Evolutionary conservation across 2,888 invertebrate genomes (phyloP).

Genomic region (Schizaphis graminum): DNA sequence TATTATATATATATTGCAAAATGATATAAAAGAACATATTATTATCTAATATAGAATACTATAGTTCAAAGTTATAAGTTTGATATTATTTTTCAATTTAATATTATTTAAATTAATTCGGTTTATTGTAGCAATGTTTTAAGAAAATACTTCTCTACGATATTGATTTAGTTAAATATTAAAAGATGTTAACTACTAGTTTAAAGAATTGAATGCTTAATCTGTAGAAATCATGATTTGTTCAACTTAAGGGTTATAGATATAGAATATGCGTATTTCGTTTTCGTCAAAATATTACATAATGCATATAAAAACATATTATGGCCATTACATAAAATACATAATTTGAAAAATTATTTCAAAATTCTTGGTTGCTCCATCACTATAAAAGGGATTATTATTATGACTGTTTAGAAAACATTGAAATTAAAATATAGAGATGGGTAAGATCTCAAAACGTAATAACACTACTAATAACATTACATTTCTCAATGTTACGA

Average conservation of each 20-base stretch:
- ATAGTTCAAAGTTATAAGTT: neutral
- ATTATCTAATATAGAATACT: neutral
- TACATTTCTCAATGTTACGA: neutral
- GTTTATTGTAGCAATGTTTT: neutral
- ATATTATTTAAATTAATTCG: neutral
- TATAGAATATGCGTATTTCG: neutral
- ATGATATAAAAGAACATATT: neutral
- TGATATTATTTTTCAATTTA: neutral
- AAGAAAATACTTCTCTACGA: neutral
- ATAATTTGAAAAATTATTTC: neutral
- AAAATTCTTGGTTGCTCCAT: neutral
- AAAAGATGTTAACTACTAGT: neutral
- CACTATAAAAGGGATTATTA: neutral
- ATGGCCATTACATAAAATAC: neutral
- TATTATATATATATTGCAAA: neutral
- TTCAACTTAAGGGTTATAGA: neutral
- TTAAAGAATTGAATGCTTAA: neutral
- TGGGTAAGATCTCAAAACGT: neutral
- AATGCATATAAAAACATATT: neutral
- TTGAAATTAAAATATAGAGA: neutral
- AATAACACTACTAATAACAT: neutral
- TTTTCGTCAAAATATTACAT: neutral
- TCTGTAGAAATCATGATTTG: neutral
- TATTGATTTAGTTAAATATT: neutral
- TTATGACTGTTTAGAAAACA: neutral